Evolutionary conservation across 2,113 vertebrate genomes (phyloP).

Genomic region (Capreolus pygargus): DNA sequence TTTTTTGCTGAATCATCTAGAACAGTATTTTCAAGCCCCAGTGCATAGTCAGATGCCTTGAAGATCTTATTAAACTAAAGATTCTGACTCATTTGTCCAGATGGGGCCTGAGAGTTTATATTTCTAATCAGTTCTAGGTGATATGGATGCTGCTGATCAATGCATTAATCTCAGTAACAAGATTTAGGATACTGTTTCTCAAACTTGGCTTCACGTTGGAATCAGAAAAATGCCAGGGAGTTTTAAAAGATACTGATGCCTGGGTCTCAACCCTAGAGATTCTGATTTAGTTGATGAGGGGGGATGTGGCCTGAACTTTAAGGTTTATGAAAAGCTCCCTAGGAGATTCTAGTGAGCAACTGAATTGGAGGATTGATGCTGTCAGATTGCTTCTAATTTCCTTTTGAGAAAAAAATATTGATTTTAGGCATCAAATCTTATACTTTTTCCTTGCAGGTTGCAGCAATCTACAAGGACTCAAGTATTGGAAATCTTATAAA

Average conservation of each 20-base stretch:
- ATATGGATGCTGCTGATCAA: no score
- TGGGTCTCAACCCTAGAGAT: background rate
- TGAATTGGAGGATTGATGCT: background rate
- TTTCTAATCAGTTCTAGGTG: background rate
- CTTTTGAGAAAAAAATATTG: background rate
- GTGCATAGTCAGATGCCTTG: background rate
- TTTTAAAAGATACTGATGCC: background rate
- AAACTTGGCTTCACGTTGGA: background rate
- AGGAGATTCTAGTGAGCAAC: background rate
- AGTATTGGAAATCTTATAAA: conserved; percentile 98
- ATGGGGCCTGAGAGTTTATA: background rate
- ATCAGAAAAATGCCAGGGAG: background rate
- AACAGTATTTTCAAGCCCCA: background rate
- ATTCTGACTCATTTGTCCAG: background rate
- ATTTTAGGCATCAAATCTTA: background rate
- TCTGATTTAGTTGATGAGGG: background rate
- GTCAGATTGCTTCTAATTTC: background rate
- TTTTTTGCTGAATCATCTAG: background rate
- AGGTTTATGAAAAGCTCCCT: background rate
- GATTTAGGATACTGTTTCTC: background rate
- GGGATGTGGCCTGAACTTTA: background rate
- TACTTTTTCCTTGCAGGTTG: conserved; percentile 86
- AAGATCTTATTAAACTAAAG: background rate
- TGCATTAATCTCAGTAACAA: background rate
- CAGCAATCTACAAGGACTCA: conserved; percentile 95